Evolutionary conservation across 2,113 vertebrate species (phyloP), one percentile per base, ranked within the genome.

Genomic region (Capreolus pygargus): DNA sequence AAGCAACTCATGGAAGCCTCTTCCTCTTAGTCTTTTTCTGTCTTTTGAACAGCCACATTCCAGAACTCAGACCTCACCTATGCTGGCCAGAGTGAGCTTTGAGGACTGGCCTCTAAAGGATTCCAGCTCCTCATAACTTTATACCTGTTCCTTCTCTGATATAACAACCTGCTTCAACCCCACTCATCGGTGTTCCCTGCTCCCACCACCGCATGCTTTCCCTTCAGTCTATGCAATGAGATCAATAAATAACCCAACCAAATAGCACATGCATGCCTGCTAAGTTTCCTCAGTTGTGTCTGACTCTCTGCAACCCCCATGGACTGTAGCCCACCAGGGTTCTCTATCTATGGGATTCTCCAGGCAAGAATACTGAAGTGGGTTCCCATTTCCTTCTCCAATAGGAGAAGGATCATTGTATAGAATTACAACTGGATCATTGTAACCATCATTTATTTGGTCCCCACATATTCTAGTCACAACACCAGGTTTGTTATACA

Each of bases 121-220:
- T 30, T 93, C 19, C 7, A 47, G 11, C 23, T 58, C 12, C 45
- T 81, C 13, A 3, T 76, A 13, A 57, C 28, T 81, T 79, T 21
- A 61, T 14, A 85, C 6, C 61, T 27, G 4, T 54, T 47, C 27
- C 25, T 52, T 28, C 27, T 89, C 54, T 76, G 36, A 54, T 60
- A 36, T 11, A 61, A 70, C 45, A 86, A 36, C 6, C 15, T 23
- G 14, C 4, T 76, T 81, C 43, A 21, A 14, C 6, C 33, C 23
- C n/a, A 64, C 15, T 1, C 36, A 25, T 6, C 30, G 0, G 4
- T 61, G 17, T 23, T 28, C 3, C 27, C 39, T 7, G 6, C 27
- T 70, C 23, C 50, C 15, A 83, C 28, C 23, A 8, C 36, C 11
- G 28, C n/a, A 43, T 27, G 3, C 28, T 60, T 90, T 93, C 58